Evolutionary conservation across 2,797 vertebrate species (phyloP).

Genomic region (Mus caroli): DNA sequence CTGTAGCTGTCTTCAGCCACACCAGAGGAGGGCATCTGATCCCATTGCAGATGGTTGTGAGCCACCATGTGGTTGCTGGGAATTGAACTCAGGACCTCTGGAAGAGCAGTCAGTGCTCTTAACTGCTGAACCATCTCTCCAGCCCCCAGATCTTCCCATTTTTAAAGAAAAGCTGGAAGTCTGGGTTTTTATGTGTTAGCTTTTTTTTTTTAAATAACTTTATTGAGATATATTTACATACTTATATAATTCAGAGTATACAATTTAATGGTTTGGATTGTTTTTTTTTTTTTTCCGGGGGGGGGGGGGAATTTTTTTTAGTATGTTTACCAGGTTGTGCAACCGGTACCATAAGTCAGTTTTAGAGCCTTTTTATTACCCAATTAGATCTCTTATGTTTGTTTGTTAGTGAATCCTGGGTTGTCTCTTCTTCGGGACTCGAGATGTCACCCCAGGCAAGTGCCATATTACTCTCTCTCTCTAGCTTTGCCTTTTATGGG

Average conservation of each 20-base stretch:
- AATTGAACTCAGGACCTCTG: no score
- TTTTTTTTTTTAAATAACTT: slow-evolving; percentile 44
- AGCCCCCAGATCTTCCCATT: not conserved
- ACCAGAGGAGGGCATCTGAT: no score
- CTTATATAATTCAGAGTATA: slow-evolving; percentile 30
- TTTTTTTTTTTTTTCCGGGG: not conserved
- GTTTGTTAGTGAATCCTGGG: slow-evolving; percentile 17
- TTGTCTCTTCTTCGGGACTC: not conserved
- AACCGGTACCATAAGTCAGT: slow-evolving; percentile 11
- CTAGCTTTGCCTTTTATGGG: not conserved
- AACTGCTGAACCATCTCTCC: no score
- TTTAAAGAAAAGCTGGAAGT: slow-evolving; percentile 49
- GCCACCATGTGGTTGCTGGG: no score
- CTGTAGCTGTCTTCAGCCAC: no score
- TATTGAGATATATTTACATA: slow-evolving; percentile 48
- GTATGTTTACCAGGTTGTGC: slow-evolving; percentile 22
- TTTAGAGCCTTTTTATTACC: slow-evolving; percentile 44
- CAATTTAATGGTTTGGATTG: not conserved
- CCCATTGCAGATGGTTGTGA: no score
- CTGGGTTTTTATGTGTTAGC: not conserved
- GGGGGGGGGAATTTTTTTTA: not conserved
- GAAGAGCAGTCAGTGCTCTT: no score
- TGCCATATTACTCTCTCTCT: slow-evolving; percentile 17
- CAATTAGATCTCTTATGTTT: not conserved
- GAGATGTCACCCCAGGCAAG: not conserved